Percentiles rank a stretch among this genome's conserved stretches.
Conservation (phyloP, 23 tunicate species). For the Trididemnum clinides region DNA sequence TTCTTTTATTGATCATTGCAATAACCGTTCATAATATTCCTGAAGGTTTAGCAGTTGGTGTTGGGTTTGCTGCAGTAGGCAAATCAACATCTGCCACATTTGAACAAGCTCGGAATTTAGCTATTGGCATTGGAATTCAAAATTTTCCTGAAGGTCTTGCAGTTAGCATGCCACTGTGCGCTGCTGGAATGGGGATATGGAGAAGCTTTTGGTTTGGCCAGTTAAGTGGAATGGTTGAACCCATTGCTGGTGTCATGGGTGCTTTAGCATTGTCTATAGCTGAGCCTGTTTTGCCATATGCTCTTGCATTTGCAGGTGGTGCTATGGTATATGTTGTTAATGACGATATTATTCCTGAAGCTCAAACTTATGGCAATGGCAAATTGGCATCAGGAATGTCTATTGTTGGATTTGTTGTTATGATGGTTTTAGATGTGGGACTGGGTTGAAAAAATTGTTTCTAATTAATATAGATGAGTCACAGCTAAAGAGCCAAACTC, state of each 20-base stretch:
- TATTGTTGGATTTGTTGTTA: constrained; percentile 92
- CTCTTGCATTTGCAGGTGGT: constrained; percentile 97
- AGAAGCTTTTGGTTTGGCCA: constrained; percentile 94
- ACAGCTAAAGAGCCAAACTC: no score
- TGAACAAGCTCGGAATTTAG: constrained; percentile 80
- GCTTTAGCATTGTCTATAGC: constrained; percentile 72
- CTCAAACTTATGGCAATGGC: constrained; percentile 87
- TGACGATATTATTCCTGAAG: constrained; percentile 97
- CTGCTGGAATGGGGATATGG: constrained; percentile 86
- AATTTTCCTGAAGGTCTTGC: constrained; percentile 99
- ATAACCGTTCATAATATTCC: constrained; percentile 97
- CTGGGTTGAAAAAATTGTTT: no score
- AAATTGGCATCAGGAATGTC: constrained; percentile 82
- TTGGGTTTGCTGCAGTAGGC: constrained; percentile 91
- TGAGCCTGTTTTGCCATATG: constrained; percentile 84
- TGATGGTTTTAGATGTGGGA: constrained; percentile 95
- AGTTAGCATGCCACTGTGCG: constrained; percentile 91
- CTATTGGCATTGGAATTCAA: constrained; percentile 95
- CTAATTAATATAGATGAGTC: no score
- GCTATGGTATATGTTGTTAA: constrained; percentile 92
- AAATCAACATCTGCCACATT: constrained; percentile 83
- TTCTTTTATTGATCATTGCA: constrained; percentile 74
- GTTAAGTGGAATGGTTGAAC: constrained; percentile 98
- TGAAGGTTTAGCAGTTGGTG: constrained; percentile 96
- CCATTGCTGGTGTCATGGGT: constrained; percentile 94